Evolutionary conservation across 2,797 vertebrate species (phyloP).

Genomic region (Carcharodon carcharias): DNA sequence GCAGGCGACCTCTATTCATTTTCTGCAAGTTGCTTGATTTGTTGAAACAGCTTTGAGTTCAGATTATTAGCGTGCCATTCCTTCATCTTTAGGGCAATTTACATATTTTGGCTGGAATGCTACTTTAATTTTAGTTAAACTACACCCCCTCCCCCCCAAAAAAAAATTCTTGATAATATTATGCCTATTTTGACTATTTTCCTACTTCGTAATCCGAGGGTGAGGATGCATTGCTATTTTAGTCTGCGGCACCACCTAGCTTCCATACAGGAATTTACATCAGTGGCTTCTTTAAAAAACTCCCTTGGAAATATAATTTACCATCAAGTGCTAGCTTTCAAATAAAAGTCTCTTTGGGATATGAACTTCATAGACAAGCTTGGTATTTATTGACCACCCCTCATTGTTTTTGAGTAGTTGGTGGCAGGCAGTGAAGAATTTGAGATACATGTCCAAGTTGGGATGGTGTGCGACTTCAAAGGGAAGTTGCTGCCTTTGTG

Average conservation of each 20-base stretch:
- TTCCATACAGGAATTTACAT: not conserved
- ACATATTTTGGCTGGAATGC: conserved; percentile 22
- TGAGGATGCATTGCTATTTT: not conserved
- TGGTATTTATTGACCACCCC: not conserved
- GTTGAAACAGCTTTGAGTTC: not conserved
- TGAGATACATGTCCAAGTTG: not conserved
- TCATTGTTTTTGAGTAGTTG: not conserved
- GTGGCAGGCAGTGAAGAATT: not conserved
- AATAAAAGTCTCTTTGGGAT: not conserved
- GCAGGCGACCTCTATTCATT: not conserved
- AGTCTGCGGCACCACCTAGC: not conserved
- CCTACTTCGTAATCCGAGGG: not conserved
- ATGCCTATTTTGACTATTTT: not conserved
- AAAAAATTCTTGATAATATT: not conserved
- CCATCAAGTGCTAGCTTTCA: not conserved
- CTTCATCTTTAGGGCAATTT: conserved; percentile 3
- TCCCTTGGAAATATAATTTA: not conserved
- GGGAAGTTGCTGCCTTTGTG: not conserved
- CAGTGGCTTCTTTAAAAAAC: not conserved
- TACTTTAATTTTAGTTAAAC: not conserved
- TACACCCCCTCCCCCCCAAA: not conserved
- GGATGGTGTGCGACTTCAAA: not conserved
- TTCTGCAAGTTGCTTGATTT: not conserved
- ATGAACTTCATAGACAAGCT: not conserved
- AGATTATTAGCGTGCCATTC: not conserved